Evolutionary conservation across 2,113 vertebrate species (phyloP).

Genomic region (Heloderma charlesbogerti): DNA sequence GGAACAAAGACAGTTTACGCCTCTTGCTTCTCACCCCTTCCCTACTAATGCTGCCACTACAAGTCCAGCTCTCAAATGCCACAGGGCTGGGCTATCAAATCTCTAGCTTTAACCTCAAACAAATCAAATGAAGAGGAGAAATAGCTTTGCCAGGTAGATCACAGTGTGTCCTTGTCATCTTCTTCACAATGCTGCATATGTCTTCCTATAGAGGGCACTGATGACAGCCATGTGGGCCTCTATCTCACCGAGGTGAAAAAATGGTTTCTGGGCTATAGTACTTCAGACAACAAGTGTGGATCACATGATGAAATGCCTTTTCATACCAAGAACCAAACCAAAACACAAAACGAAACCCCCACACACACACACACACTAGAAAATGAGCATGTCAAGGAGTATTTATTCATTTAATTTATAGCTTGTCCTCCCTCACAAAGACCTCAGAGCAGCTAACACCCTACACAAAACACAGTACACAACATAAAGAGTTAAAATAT

Average conservation of each 20-base stretch:
- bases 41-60: conserved; percentile 4
- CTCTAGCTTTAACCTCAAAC: not conserved
- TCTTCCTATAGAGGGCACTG: not conserved
- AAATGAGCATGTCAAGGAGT: not conserved
- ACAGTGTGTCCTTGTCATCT: not conserved
- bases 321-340: not conserved
- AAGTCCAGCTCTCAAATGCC: not conserved
- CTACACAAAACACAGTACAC: no score
- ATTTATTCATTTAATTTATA: no score
- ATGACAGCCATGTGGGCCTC: not conserved
- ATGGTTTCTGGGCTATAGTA: not conserved
- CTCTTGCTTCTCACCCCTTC: rapidly evolving
- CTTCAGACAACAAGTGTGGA: not conserved
- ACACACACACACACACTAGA: not conserved
- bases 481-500: no score
- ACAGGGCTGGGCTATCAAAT: conserved; percentile 23
- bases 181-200: not conserved
- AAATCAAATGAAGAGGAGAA: not conserved
- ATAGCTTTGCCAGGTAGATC: not conserved
- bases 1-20: conserved; percentile 27
- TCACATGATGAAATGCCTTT: not conserved
- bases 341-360: not conserved
- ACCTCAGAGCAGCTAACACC: no score
- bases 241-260: not conserved
- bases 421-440: no score